Evolutionary conservation across 2,888 invertebrate species (phyloP), one percentile per base, ranked within the genome.

Genomic region (Coelopa pilipes): DNA sequence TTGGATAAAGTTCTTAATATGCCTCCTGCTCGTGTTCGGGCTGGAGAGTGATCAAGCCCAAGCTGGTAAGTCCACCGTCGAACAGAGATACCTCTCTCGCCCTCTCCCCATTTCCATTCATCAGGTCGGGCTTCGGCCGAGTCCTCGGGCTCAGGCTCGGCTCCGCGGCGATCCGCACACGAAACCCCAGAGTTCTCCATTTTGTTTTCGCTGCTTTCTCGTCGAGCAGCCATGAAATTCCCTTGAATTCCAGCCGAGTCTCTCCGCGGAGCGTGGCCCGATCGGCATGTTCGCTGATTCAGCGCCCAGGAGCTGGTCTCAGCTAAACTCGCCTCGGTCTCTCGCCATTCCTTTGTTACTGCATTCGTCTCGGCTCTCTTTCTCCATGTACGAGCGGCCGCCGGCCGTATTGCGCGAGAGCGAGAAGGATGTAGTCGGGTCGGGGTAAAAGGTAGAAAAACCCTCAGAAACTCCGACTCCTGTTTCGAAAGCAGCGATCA

Each of bases 1-100:
- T 83, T 85, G 83, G 86, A 83, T 85, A 82, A 84, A 82, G 82
- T 69, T 76, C 60, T 66, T 78, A 72, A 70, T 75, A 19, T 74
- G 75, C 67, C 72, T 76, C 46, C 76, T 79, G 73, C 75, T 80
- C 57, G 77, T 77, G 69, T 75, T 77, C 72, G 77, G 73, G 68
- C 73, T 76, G 59, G 46, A 24, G 7, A 67, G 1, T 24, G 21
- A 59, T 50, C 17, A 55, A 70, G 71, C 72, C 50, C 74, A 76
- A 75, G 75, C 76, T 73, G 77, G 77, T 78, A 78, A 78, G 78
- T 77, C 63, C n/a, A n/a, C n/a, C n/a, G n/a, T n/a, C n/a, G n/a
- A n/a, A n/a, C n/a, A n/a, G n/a, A n/a, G n/a, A n/a, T n/a, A n/a
- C n/a, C n/a, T n/a, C n/a, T 55, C n/a, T 55, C 19, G 1, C 1